Conservation (phyloP, 2,888 invertebrate species). For the Notocelia uddmanniana region DNA sequence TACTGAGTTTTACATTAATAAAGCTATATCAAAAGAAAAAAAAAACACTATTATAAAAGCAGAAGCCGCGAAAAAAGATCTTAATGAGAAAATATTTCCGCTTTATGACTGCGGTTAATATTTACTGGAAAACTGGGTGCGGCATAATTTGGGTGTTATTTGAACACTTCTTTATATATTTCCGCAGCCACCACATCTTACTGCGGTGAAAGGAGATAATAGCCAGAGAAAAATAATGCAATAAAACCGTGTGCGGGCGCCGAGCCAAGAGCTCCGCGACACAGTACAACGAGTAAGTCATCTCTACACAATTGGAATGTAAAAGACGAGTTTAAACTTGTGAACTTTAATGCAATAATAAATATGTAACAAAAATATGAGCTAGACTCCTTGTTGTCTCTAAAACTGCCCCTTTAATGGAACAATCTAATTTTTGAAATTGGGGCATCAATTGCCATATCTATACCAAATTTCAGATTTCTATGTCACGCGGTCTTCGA, state of each 20-base stretch:
- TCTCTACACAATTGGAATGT: too few species aligned
- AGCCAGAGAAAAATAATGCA: conserved; percentile 32
- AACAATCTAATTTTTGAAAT: too few species aligned
- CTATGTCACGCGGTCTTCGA: too few species aligned
- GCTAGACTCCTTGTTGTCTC: too few species aligned
- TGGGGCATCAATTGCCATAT: too few species aligned
- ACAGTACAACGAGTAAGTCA: background rate
- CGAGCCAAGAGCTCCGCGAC: conserved; percentile 13
- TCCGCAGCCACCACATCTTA: conserved; percentile 18
- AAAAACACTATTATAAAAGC: background rate
- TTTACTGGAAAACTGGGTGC: background rate
- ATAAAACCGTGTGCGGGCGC: conserved; percentile 30
- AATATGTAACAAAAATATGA: too few species aligned
- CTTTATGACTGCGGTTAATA: conserved; percentile 5
- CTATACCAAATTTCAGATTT: too few species aligned
- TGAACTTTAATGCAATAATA: too few species aligned
- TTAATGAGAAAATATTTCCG: conserved; percentile 18
- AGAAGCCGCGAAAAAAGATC: background rate
- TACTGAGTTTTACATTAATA: background rate
- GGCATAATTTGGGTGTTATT: background rate
- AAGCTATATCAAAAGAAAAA: background rate
- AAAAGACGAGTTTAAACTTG: too few species aligned
- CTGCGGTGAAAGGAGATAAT: conserved; percentile 34
- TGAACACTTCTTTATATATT: background rate
- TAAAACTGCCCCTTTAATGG: too few species aligned